phyloP scores from a whole-genome alignment of 1,140 invertebrate species.

The Bombus affinis region DNA sequence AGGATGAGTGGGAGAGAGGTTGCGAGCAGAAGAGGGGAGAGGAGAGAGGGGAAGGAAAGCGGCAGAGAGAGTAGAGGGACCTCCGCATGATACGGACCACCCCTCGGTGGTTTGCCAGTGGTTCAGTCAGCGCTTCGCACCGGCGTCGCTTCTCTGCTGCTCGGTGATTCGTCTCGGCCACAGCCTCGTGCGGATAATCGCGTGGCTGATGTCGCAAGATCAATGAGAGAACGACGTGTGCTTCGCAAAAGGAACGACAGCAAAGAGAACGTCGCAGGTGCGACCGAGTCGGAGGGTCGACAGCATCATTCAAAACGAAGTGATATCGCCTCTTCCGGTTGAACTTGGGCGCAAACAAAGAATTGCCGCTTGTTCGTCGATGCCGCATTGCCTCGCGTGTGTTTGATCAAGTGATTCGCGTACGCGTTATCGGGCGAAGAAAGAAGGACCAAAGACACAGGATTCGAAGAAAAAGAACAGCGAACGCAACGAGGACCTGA shows the following conservation, averaged over 20 bases:
- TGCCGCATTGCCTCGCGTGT: conserved; percentile 41
- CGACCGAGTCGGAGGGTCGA: conserved; percentile 20
- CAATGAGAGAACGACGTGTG: conserved; percentile 53
- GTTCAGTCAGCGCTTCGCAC: conserved; percentile 71
- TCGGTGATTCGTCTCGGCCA: conserved; percentile 33
- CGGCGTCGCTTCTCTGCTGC: conserved; percentile 62
- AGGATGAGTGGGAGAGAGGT: conserved; percentile 17
- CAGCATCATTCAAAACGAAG: neutral
- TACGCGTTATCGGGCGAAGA: neutral
- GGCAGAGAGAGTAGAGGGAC: conserved; percentile 50
- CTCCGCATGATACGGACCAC: conserved; percentile 62
- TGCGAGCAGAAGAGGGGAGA: neutral
- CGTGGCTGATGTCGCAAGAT: conserved; percentile 58
- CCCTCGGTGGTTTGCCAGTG: conserved; percentile 67
- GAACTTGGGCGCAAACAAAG: neutral
- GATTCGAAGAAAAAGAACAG: conserved; percentile 17
- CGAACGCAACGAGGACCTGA: conserved; percentile 58
- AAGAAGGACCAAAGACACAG: neutral
- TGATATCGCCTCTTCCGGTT: neutral
- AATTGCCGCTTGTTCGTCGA: conserved; percentile 11
- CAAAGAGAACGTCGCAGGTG: conserved; percentile 1
- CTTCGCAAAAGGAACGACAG: conserved; percentile 18
- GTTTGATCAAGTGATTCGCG: neutral
- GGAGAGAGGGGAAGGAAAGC: neutral
- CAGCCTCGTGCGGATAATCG: conserved; percentile 62